These are phyloP conservation scores for Eilema caniola DNA, from an alignment of 2,888 invertebrate genomes.

Conservation along the genomic window DNA sequence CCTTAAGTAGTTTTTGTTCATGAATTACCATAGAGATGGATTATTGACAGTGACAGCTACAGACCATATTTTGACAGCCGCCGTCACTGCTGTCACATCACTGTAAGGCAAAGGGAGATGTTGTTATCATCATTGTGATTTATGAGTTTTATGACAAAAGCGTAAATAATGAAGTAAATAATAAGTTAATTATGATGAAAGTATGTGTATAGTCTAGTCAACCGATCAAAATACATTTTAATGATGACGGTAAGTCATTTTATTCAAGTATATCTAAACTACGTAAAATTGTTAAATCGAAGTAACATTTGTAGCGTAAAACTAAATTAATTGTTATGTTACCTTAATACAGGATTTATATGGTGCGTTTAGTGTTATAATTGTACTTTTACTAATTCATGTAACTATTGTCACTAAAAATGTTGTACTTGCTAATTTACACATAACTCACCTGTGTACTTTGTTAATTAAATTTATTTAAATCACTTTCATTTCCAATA, in stretches of 20 bases:
- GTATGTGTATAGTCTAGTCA: conserved; percentile 22
- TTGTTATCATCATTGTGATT: conserved; percentile 10
- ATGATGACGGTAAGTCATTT: conserved; percentile 44
- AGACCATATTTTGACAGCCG: neutral
- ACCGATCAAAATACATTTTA: conserved; percentile 30
- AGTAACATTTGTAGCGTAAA: neutral
- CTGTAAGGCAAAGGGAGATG: neutral
- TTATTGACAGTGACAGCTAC: neutral
- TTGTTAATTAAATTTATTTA: neutral
- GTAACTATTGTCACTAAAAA: neutral
- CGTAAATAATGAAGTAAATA: conserved; percentile 7
- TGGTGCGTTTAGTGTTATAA: neutral
- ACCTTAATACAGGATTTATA: neutral
- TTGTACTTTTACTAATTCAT: neutral
- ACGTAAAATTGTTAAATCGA: neutral
- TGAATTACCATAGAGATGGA: no score
- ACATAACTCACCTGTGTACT: neutral
- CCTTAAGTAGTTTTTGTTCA: neutral
- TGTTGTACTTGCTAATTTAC: neutral
- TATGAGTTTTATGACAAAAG: neutral
- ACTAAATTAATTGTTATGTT: neutral
- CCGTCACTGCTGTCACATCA: neutral
- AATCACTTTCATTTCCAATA: neutral
- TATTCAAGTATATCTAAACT: no score
- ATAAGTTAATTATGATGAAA: conserved; percentile 7